Base-by-base conservation (phyloP, 2,797 vertebrate genomes). In the Eidolon dupreanum region DNA sequence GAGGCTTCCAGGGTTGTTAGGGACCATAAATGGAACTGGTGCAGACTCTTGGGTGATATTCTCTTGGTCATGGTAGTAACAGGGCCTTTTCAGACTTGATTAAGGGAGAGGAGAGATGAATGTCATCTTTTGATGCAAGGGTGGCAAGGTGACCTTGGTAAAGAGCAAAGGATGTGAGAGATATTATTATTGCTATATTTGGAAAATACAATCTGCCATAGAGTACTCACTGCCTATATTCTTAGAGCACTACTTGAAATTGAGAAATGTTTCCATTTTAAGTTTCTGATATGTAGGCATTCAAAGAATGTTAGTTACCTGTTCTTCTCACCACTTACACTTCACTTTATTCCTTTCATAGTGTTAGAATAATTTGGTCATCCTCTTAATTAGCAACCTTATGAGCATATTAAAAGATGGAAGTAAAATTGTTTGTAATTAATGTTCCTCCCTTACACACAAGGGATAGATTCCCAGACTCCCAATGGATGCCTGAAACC, bases 261-360 rank as follows among this genome's bases (percentile, higher is more conserved):
- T 19, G n/a, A 74, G 38, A 85, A 74, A 38, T 11, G 41, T 79
- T 85, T 82, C 68, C 38, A 88, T 59, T 92, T 94, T 74, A 96
- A 68, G 19, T 68, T 89, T 11, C 43, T 22, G 17, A 46, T 41
- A 46, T 9, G 2, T 74, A 51, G 33, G 20, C 15, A 78, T 63
- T 55, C 43, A 63, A 53, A 77, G 17, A 12, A 63, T 33, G 2
- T 75, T 53, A 61, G 1, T 43, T 71, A 88, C 7, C 16, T 75
- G 6, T n/a, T 53, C 8, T 38, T 66, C 24, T 16, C 24, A 68
- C 5, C 20, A 55, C 17, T 49, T n/a, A 46, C 28, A 81, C 36
- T 38, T 68, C 33, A 26, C 41, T 33, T 41, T 55, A 46, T 46
- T 88, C 43, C 51, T 86, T 90, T 63, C 26, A 55, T 28, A 51